Evolutionary conservation across 2,113 vertebrate species (phyloP).

Genomic region (Gnathonemus echidnorhynchus): DNA sequence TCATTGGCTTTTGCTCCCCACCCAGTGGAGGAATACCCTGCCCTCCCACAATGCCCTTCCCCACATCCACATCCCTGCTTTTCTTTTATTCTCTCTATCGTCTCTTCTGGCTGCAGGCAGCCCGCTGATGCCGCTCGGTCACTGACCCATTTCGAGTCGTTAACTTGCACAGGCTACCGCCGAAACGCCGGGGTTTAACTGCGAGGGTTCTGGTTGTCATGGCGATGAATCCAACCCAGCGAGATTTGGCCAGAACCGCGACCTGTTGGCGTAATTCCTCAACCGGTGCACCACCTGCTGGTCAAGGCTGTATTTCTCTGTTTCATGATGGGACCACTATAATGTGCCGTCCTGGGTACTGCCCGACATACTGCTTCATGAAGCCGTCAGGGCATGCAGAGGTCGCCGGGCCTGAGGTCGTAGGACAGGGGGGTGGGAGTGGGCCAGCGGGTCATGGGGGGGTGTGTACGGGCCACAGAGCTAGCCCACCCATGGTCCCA

Average conservation of each 20-base stretch:
- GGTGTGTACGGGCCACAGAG: constrained; percentile 49
- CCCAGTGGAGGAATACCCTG: constrained; percentile 25
- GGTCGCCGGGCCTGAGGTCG: constrained; percentile 71
- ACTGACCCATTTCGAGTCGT: neutral
- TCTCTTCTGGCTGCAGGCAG: neutral
- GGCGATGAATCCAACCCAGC: neutral
- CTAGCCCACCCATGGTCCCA: constrained; percentile 72
- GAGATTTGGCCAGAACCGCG: neutral
- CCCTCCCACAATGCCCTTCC: constrained; percentile 30
- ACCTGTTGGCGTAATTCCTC: constrained; percentile 15
- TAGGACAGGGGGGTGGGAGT: constrained; percentile 81
- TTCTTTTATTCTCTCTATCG: constrained; percentile 6
- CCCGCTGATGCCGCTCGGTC: constrained; percentile 46
- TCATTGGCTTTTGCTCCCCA: constrained; percentile 85
- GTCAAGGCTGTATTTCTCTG: neutral
- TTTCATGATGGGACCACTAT: constrained; percentile 59
- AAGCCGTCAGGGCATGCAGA: constrained; percentile 84
- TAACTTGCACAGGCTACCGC: neutral
- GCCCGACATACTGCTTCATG: constrained; percentile 79
- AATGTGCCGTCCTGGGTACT: constrained; percentile 84
- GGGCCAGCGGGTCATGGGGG: constrained; percentile 50
- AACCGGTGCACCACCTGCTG: neutral
- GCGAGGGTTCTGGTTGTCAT: neutral
- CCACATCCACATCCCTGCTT: neutral
- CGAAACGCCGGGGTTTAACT: neutral